Evolutionary conservation across 2,113 vertebrate species (phyloP).

Genomic region (Salvelinus fontinalis): DNA sequence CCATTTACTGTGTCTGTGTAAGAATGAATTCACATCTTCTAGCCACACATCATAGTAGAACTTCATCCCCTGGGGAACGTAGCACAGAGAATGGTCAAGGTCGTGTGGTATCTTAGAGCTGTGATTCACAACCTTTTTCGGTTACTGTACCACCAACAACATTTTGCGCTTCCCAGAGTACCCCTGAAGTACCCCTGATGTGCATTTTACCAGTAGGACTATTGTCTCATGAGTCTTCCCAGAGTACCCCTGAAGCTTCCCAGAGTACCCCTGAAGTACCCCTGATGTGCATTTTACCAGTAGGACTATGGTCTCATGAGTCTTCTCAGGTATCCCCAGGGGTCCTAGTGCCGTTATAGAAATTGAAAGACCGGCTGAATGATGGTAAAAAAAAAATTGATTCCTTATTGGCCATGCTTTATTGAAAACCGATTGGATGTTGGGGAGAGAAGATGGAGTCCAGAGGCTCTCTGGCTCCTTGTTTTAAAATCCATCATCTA

Average conservation of each 20-base stretch:
- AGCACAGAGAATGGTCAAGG: slow-evolving; percentile 15
- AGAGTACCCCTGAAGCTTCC: no score
- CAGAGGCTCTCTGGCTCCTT: background rate
- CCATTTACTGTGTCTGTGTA: background rate
- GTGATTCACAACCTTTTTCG: no score
- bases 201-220: no score
- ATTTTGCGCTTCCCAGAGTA: no score
- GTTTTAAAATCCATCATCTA: no score
- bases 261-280: no score
- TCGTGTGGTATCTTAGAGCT: background rate
- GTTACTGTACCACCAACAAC: no score
- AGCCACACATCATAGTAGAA: slow-evolving; percentile 22
- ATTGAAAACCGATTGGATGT: background rate
- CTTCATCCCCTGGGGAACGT: slow-evolving; percentile 7
- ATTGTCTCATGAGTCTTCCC: no score
- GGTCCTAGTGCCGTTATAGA: background rate
- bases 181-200: no score
- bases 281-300: no score
- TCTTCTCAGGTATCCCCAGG: no score
- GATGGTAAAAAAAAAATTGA: background rate
- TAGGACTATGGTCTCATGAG: no score
- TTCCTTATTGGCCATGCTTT: background rate
- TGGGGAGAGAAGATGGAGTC: background rate
- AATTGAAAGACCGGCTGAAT: background rate
- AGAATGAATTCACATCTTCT: slow-evolving; percentile 28